These are phyloP conservation scores for Panthera uncia DNA, from an alignment of 2,113 vertebrate genomes.

Conservation along the genomic window DNA sequence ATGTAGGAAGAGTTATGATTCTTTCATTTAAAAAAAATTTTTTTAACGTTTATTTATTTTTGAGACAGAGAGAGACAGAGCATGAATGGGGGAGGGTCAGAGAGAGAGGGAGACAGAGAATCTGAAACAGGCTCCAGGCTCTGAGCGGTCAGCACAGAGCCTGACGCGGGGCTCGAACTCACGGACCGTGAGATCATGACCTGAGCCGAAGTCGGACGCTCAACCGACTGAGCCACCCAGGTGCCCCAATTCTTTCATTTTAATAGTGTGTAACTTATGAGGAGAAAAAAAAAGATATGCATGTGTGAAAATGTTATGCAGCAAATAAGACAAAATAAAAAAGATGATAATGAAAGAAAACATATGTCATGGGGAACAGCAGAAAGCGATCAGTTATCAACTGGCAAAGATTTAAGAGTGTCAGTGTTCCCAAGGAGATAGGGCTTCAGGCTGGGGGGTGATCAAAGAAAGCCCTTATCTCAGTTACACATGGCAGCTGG, in stretches of 20 bases:
- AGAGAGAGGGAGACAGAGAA: no score
- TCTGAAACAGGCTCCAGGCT: no score
- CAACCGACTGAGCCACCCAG: no score
- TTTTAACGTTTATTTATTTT: no score
- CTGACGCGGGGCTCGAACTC: no score
- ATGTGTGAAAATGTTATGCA: background rate
- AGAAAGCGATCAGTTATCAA: background rate
- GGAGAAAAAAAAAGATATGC: background rate
- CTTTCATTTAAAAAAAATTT: background rate
- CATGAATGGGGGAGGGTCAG: no score
- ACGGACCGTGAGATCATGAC: no score
- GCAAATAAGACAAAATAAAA: slow-evolving; percentile 23
- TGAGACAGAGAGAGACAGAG: no score
- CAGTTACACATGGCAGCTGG: background rate
- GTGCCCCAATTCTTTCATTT: background rate
- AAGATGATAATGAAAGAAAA: background rate
- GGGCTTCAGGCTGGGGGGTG: background rate
- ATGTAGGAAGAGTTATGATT: background rate
- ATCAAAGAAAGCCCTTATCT: background rate
- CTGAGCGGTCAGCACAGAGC: no score
- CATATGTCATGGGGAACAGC: background rate
- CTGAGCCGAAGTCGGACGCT: no score
- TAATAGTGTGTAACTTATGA: background rate
- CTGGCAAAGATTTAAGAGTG: background rate
- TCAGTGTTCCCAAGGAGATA: background rate